Evolutionary conservation across 2,888 invertebrate genomes (phyloP).

Genomic region (Diarsia brunnea): DNA sequence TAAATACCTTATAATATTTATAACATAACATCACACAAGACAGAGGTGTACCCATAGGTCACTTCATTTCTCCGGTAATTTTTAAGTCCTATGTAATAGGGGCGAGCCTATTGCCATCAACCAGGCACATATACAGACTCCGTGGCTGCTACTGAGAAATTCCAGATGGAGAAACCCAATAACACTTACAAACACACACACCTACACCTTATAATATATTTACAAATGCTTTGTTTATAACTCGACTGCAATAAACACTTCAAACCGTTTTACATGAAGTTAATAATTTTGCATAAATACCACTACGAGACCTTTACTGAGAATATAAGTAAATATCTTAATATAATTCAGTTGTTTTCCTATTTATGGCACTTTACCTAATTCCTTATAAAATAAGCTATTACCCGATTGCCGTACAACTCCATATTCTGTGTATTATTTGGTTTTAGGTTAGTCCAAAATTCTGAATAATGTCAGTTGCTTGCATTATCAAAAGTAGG

Average conservation of each 20-base stretch:
- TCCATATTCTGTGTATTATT: constrained; percentile 5
- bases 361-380: neutral
- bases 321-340: neutral
- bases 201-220: neutral
- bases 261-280: neutral
- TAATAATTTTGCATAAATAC: constrained; percentile 12
- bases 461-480: neutral
- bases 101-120: too few relatives aligned
- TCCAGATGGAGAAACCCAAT: too few relatives aligned
- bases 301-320: neutral
- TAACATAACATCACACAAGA: neutral
- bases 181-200: too few relatives aligned
- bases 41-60: too few relatives aligned
- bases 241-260: neutral
- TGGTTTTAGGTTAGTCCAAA: neutral
- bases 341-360: neutral
- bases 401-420: neutral
- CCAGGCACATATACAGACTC: too few relatives aligned
- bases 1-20: neutral
- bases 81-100: too few relatives aligned
- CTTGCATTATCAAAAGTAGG: neutral
- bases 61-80: too few relatives aligned
- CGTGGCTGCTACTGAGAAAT: too few relatives aligned
- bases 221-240: neutral
- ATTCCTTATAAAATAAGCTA: neutral